phyloP scores from a whole-genome alignment of 1,140 invertebrate genomes.

The Onthophagus taurus region DNA sequence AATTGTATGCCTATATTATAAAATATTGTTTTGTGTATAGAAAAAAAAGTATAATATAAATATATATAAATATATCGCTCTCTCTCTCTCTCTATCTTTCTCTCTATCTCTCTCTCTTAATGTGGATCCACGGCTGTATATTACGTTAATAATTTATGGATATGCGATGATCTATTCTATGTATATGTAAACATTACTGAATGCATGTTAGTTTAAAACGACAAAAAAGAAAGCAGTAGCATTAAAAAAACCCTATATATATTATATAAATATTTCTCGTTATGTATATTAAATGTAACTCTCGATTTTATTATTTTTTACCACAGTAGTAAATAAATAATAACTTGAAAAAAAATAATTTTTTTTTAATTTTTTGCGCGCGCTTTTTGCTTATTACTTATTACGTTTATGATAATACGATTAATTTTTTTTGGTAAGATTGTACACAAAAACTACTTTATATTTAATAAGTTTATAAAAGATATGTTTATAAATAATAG shows the following conservation, averaged over 20 bases:
- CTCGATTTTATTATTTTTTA: constrained; percentile 40
- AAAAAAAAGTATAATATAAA: constrained; percentile 10
- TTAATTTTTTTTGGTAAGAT: no score
- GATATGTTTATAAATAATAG: no score
- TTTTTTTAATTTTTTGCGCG: constrained; percentile 7
- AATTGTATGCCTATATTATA: constrained; percentile 2
- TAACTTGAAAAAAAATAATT: constrained; percentile 14
- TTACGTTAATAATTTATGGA: constrained; percentile 28
- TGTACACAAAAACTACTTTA: no score
- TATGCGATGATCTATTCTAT: constrained; percentile 33
- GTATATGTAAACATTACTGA: constrained; percentile 34
- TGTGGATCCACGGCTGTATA: constrained; percentile 37
- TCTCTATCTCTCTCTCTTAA: constrained; percentile 1
- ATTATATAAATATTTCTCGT: constrained; percentile 31
- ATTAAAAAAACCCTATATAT: constrained; percentile 12
- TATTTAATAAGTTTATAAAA: no score
- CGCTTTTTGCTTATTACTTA: no score
- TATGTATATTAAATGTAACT: constrained; percentile 36
- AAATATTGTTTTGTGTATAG: constrained; percentile 11
- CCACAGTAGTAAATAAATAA: constrained; percentile 35
- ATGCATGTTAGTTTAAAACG: constrained; percentile 34
- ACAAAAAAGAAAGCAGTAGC: no score
- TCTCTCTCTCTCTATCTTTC: no score
- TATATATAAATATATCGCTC: constrained; percentile 27
- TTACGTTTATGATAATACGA: no score